Evolutionary conservation across 2,113 vertebrate genomes (phyloP).

Genomic region (Vimba vimba): DNA sequence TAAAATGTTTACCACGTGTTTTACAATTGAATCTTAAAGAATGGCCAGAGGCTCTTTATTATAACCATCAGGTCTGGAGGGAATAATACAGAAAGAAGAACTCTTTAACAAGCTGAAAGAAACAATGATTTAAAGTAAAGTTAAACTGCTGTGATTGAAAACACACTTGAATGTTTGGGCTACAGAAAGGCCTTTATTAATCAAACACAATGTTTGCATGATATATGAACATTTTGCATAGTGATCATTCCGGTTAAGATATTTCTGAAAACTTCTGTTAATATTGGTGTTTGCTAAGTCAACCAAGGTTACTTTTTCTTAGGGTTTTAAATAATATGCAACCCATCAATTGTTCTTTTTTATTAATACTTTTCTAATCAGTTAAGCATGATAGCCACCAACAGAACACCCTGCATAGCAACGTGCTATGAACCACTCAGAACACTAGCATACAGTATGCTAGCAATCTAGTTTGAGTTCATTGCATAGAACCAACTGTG

Average conservation of each 20-base stretch:
- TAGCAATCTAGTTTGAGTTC: not conserved
- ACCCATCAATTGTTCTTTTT: not conserved
- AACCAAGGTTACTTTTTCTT: not conserved
- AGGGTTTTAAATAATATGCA: not conserved
- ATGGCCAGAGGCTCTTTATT: not conserved
- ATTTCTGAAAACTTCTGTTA: not conserved
- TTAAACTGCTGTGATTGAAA: conserved; percentile 5
- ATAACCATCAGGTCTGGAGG: not conserved
- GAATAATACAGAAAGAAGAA: not conserved
- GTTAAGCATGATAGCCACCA: not conserved
- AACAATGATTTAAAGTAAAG: not conserved
- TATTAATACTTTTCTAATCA: not conserved
- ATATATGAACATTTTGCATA: not conserved
- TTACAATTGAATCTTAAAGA: conserved; percentile 27
- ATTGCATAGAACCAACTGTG: not conserved
- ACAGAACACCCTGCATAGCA: not conserved
- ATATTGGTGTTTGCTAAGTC: not conserved
- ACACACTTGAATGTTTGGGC: not conserved
- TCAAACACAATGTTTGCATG: conserved; percentile 20
- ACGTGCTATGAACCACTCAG: not conserved
- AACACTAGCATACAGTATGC: not conserved
- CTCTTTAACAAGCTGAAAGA: not conserved
- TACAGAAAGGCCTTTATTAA: conserved; percentile 21
- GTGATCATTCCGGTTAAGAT: not conserved
- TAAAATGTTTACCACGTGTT: not conserved